Base-by-base conservation (phyloP, 1,140 invertebrate genomes). In the Heliconius eleuchia region DNA sequence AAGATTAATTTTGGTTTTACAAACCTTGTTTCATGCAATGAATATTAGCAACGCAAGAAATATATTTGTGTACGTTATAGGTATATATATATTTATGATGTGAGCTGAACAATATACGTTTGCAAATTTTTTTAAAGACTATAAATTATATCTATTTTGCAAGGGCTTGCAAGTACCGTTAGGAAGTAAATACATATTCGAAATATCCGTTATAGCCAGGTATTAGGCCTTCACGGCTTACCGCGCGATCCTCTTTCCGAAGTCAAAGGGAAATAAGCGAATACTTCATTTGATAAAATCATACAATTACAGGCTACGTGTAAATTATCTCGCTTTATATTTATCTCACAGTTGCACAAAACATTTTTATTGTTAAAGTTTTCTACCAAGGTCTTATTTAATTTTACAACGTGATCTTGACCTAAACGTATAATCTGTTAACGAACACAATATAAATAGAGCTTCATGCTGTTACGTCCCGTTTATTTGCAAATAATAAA, bases 181-280 rank as follows among this genome's bases (percentile, higher is more conserved):
- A 66, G 60, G 60, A 66, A 13, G 60, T 11, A 30, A 27, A 30
- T 66, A 30, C 60, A 30, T 30, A 66, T 66, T 66, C 27, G 60
- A 66, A 66, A 66, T 66, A 66, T 66, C 60, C 60, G 60, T 30
- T 66, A 30, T 23, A 30, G 11, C 60, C 60, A 18, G 27, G 60
- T 66, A 23, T 66, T 11, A 37, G 75, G 46, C 70, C 76, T 77
- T 77, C 76, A 72, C 19, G 76, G 42, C 39, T 77, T 50, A 46
- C 42, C 70, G 70, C n/a, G 42, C 30, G 39, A n/a, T 37, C 70
- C 46, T 77, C 23, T 52, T 71, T 77, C 52, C n/a, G 30, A 70
- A 76, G 5, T 42, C 11, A 71, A 46, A 70, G 60, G 60, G 60
- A 66, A 66, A 30, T 66, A 66, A 66, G 11, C 60, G 4, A 11